Conservation (phyloP, 2,888 invertebrate genomes). For the Drosophila nigritarsus region DNA sequence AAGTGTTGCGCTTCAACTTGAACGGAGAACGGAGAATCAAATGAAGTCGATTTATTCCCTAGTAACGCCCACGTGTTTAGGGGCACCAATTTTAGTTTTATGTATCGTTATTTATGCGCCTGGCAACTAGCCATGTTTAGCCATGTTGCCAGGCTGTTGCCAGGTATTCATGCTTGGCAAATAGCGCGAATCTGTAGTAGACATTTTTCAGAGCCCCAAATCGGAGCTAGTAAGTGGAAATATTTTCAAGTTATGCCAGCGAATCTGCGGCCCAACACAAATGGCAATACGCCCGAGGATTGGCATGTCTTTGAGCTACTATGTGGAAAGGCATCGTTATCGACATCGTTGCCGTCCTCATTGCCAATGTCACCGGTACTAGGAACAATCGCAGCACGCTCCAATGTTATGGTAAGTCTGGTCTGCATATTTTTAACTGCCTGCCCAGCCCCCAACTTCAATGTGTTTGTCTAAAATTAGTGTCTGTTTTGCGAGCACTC, state of each 20-base stretch:
- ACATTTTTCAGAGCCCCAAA: constrained; percentile 29
- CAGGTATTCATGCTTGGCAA: constrained; percentile 59
- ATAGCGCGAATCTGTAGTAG: constrained; percentile 44
- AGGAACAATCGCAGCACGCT: constrained; percentile 5
- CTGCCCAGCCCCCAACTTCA: constrained; percentile 1
- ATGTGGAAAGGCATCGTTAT: constrained; percentile 79
- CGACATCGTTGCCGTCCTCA: constrained; percentile 23
- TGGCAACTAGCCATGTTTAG: constrained; percentile 60
- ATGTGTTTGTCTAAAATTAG: constrained; percentile 48
- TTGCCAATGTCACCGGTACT: constrained; percentile 51
- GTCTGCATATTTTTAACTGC: constrained; percentile 2
- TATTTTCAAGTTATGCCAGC: constrained; percentile 51
- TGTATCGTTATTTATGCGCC: constrained; percentile 71
- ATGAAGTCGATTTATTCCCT: constrained; percentile 39
- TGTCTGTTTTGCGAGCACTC: constrained; percentile 10
- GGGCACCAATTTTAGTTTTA: constrained; percentile 3
- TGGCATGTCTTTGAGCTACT: constrained; percentile 91
- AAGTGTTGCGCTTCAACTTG: constrained; percentile 2
- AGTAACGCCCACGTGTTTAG: constrained; percentile 70
- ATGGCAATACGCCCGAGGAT: constrained; percentile 88
- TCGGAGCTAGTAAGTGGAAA: constrained; percentile 6
- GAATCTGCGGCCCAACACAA: constrained; percentile 61
- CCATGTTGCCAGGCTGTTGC: constrained; percentile 54
- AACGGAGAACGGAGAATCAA: neutral
- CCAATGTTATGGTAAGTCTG: constrained; percentile 34